A percentile compares a stretch with the other conserved stretches of the same genome.
These are phyloP conservation scores for Ostrea edulis DNA, from an alignment of 1,140 invertebrate genomes.

Conservation along the genomic window DNA sequence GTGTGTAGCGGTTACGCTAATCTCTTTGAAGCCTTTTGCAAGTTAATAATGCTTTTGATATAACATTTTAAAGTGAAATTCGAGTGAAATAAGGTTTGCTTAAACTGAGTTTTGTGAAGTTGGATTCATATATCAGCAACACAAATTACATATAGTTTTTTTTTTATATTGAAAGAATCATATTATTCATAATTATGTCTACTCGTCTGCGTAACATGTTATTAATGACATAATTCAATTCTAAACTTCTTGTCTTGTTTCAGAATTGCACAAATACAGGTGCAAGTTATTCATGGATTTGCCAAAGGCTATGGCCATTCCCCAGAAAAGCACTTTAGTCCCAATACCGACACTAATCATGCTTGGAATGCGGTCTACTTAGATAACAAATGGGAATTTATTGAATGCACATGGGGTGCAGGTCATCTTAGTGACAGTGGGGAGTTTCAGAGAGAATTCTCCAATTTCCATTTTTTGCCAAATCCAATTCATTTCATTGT, in stretches of 20 bases:
- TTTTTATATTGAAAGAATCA: no score
- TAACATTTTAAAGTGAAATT: neutral
- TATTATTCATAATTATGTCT: no score
- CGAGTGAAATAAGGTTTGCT: no score
- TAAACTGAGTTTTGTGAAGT: no score
- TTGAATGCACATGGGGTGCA: constrained; percentile 78
- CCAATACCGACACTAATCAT: constrained; percentile 87
- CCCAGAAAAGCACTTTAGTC: constrained; percentile 95
- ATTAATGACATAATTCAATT: no score
- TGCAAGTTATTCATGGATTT: constrained; percentile 98
- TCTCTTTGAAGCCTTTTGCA: constrained; percentile 6
- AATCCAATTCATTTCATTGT: constrained; percentile 80
- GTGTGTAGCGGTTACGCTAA: neutral
- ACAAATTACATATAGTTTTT: no score
- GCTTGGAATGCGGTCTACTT: constrained; percentile 61
- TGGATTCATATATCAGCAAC: no score
- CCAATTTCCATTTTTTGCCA: constrained; percentile 78
- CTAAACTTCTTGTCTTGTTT: constrained; percentile 28
- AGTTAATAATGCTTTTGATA: neutral
- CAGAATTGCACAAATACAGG: constrained; percentile 92
- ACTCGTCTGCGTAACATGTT: no score
- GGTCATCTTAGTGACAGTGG: constrained; percentile 56
- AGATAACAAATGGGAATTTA: constrained; percentile 56
- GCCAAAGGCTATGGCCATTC: constrained; percentile 98
- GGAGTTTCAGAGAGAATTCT: constrained; percentile 47